Evolutionary conservation across 2,888 invertebrate genomes (phyloP), one percentile per base, ranked within the genome.

Genomic region (Meteorus cinctellus): DNA sequence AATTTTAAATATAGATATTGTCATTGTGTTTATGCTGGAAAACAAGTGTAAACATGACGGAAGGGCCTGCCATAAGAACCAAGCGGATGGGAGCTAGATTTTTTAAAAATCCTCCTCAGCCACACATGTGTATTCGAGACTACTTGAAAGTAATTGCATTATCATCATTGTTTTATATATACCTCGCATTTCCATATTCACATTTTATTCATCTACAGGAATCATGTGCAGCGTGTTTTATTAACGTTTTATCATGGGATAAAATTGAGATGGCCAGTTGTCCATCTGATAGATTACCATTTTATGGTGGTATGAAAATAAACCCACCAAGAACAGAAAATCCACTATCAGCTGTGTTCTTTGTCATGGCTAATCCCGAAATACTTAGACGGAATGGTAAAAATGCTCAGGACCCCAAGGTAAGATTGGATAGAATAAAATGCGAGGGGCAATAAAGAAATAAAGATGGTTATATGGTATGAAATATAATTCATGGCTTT

Each of bases 51-150:
- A 83, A 83, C 76, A 89, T 89, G 89, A 87, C 84, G 31, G 89
- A 89, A 72, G 84, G 85, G 69, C 77, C 81, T 27, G 79, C 80
- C 6, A 83, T 82, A 3, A 87, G 83, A 80, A 84, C 84, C 73
- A 88, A 86, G 81, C 87, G 87, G 65, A 86, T 86, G 75, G 85
- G 85, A 48, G 81, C 86, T 87, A 92, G 93, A 73, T 92, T 93
- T 84, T 94, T 94, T 82, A 94, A 94, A 87, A 94, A 94, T 88
- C 94, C 94, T 68, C 94, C 94, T 1, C 94, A 94, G 81, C 94
- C 94, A 14, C 94, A 94, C 89, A 94, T 94, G 94, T 94, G 95
- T 88, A 89, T 90, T 79, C 86, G 87, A 81, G 90, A 89, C 79
- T 87, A 81, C 65, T 91, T 94, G 86, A 84, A 84, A 85, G 88